Conservation (phyloP, 2,797 vertebrate genomes). For the Phoebastria nigripes region DNA sequence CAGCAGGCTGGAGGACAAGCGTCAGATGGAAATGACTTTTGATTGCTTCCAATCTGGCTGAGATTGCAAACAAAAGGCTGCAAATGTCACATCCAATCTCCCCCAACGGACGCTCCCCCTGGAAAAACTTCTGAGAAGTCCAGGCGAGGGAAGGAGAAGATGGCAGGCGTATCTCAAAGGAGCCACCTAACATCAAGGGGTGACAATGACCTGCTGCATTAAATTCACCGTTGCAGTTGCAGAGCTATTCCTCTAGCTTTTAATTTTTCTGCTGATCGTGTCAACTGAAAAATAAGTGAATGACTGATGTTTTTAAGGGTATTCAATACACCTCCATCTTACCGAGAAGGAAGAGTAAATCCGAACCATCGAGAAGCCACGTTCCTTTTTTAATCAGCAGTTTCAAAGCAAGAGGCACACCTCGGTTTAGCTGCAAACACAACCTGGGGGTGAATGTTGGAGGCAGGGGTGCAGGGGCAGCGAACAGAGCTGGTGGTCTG, state of each 20-base stretch:
- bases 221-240: rapidly evolving
- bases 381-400: background rate
- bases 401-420: background rate
- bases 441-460: background rate
- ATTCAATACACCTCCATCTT: background rate
- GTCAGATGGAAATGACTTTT: background rate
- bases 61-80: background rate
- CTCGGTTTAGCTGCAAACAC: background rate
- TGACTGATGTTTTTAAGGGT: no score
- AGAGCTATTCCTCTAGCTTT: background rate
- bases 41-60: background rate
- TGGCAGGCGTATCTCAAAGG: background rate
- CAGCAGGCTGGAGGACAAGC: background rate
- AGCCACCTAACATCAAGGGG: rapidly evolving
- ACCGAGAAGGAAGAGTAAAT: background rate
- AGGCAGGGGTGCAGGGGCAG: background rate
- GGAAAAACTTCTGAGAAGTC: background rate
- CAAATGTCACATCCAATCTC: background rate
- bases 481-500: background rate
- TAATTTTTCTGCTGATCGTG: rapidly evolving
- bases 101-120: rapidly evolving
- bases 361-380: rapidly evolving
- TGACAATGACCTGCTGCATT: rapidly evolving
- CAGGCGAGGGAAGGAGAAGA: background rate
- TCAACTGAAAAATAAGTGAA: background rate